Conservation (phyloP, 2,888 invertebrate species). For the Drosophila buzzatii region DNA sequence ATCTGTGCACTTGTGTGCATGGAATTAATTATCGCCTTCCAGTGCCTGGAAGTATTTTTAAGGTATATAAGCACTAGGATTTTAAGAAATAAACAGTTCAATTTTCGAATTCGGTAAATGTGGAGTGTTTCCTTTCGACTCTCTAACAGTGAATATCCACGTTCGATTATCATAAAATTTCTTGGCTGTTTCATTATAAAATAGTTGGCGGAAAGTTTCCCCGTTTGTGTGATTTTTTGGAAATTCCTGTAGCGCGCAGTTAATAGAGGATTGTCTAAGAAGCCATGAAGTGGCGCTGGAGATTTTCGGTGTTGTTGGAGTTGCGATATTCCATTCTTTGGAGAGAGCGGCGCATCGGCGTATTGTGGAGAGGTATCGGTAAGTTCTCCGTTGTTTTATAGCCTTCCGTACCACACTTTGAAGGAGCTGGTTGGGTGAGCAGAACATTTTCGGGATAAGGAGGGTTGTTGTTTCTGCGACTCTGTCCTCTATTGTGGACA, state of each 20-base stretch:
- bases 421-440: conserved; percentile 10
- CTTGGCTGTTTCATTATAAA: background rate
- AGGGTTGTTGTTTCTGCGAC: background rate
- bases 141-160: conserved; percentile 13
- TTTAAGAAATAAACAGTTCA: too few species aligned
- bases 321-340: conserved; percentile 8
- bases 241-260: conserved; percentile 1
- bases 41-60: too few species aligned
- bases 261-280: conserved; percentile 1
- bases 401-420: background rate
- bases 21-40: too few species aligned
- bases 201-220: conserved; percentile 2
- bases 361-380: background rate
- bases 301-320: conserved; percentile 8
- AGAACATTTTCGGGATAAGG: conserved; percentile 9
- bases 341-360: background rate
- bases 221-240: background rate
- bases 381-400: background rate
- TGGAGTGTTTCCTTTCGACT: too few species aligned
- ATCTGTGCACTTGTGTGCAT: too few species aligned
- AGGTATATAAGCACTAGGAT: too few species aligned
- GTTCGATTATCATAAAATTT: background rate
- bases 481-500: background rate
- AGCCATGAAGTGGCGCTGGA: conserved; percentile 5
- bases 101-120: too few species aligned